Base-by-base conservation (phyloP, 2,113 vertebrate species). In the Festucalex cinctus region DNA sequence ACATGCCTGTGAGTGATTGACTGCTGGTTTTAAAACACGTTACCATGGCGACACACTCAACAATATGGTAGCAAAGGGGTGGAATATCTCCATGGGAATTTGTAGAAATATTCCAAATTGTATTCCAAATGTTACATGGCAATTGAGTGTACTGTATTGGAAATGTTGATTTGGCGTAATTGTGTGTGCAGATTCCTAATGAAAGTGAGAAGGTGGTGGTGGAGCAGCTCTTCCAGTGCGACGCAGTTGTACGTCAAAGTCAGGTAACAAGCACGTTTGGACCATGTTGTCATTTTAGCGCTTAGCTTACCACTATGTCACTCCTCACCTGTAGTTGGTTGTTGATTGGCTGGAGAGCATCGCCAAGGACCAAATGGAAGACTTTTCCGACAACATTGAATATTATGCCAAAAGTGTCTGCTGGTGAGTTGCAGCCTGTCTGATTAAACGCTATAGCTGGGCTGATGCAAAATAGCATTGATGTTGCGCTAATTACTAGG, bases 341-440 rank as follows among this genome's bases (percentile, higher is more conserved):
- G 95, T 99, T 35, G 97, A 99, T 86, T 99, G 97, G 97, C 82
- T 98, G 59, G 97, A 98, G 88, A 98, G 94, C 86, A 97, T 98
- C 69, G 94, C 96, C 81, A 97, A 95, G 85, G 97, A 98, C 83
- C 95, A 98, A 80, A 94, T 97, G 56, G 95, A 94, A 59, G 94
- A 96, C 78, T 99, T 99, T 82, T 95, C 96, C 0, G 97, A 98
- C 81, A 99, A 98, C 73, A 98, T 99, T 59, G 96, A 98, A 68
- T 99, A 94, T 87, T 98, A 98, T 74, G 95, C 96, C 74, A 98
- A 97, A 85, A 95, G 95, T 62, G 97, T 99, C 2, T 99, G 95
- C 87, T 98, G 97, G 97, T 99, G 86, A 94, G 96, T 91, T 66
- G 57, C 0, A 1, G 0, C 41, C 35, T 13, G 32, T 46, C 9